phyloP scores from a whole-genome alignment of 2,797 vertebrate species.

The Acanthis flammea region DNA sequence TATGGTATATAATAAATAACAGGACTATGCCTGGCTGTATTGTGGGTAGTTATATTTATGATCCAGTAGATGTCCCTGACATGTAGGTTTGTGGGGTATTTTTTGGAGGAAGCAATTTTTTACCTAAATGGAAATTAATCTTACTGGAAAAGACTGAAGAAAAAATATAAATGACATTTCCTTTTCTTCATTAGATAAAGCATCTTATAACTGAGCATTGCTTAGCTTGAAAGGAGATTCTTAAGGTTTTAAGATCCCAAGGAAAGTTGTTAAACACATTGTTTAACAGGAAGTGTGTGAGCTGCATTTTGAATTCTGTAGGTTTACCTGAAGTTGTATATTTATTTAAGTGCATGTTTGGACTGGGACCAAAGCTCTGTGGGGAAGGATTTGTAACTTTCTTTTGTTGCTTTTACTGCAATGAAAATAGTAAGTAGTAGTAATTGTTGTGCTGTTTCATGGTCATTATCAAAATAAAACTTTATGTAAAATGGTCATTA shows the following conservation, averaged over 20 bases:
- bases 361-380: neutral
- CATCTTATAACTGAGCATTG: neutral
- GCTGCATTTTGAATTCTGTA: neutral
- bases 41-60: slow-evolving; percentile 15
- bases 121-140: neutral
- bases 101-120: neutral
- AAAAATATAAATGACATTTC: neutral
- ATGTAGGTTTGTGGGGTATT: neutral
- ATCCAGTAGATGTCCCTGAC: neutral
- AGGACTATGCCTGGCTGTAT: neutral
- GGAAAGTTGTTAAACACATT: neutral
- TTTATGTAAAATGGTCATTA: neutral
- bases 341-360: neutral
- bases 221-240: neutral
- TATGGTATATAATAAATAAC: slow-evolving; percentile 38
- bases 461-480: neutral
- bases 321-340: neutral
- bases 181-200: neutral
- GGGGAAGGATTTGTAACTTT: neutral
- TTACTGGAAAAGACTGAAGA: neutral
- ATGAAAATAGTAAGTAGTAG: neutral
- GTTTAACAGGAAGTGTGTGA: neutral
- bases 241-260: neutral
- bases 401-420: neutral
- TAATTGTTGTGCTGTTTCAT: neutral